Percentiles rank a stretch among this genome's conserved stretches.
Evolutionary conservation across 2,888 invertebrate species (phyloP).

Genomic region (Agriopis leucophaearia): DNA sequence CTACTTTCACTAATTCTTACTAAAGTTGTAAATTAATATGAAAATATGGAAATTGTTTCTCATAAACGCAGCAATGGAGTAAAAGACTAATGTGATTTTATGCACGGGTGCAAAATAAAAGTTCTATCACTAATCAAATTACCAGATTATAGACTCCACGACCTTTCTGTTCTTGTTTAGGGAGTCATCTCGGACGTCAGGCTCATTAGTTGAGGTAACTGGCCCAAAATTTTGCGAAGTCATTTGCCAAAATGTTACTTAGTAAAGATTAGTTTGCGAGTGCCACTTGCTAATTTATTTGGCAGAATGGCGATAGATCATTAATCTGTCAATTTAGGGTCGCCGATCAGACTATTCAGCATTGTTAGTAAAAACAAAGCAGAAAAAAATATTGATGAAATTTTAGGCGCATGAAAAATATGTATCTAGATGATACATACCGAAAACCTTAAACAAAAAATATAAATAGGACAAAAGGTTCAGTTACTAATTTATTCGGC

Average conservation of each 20-base stretch:
- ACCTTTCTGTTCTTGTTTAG: slow-evolving; percentile 66
- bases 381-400: slow-evolving; percentile 1
- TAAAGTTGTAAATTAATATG: no score
- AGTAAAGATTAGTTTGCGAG: slow-evolving; percentile 61
- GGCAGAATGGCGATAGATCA: slow-evolving; percentile 43
- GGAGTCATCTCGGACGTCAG: slow-evolving; percentile 79
- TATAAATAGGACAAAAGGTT: no score
- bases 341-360: slow-evolving; percentile 31
- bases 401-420: no score
- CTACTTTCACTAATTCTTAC: no score
- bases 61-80: no score
- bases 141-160: slow-evolving; percentile 47
- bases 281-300: slow-evolving; percentile 57
- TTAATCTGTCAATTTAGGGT: slow-evolving; percentile 44
- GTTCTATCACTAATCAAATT: no score
- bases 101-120: no score
- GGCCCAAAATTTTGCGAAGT: slow-evolving; percentile 77
- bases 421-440: no score
- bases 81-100: no score
- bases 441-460: no score
- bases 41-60: no score
- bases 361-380: slow-evolving; percentile 29
- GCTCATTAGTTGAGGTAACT: slow-evolving; percentile 83
- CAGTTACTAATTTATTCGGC: no score
- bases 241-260: slow-evolving; percentile 72